Base-by-base conservation (phyloP, 2,888 invertebrate species). In the Icerya purchasi region DNA sequence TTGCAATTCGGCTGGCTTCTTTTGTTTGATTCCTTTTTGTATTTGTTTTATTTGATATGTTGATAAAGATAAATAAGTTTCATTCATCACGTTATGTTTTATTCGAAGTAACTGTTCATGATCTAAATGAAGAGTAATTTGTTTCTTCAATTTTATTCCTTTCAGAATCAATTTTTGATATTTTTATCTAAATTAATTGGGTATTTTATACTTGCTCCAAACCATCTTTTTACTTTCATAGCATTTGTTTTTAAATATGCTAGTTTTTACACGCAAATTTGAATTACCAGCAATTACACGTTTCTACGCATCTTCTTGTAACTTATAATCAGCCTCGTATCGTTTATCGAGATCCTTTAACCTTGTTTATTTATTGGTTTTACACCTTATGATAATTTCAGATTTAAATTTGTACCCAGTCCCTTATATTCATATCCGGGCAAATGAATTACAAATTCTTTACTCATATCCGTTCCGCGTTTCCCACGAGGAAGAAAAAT, bases 171-270 rank as follows among this genome's bases (percentile, higher is more conserved):
- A 36, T 36, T 36, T 36, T 36, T 36, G n/a, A n/a, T n/a, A n/a
- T n/a, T n/a, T n/a, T n/a, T n/a, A n/a, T n/a, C n/a, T n/a, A n/a
- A n/a, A n/a, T n/a, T 36, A 36, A 36, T 8, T 36, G 36, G 56
- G 19, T 56, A 24, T 56, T 22, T 53, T 49, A 58, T 19, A 19
- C 59, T 59, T 21, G 52, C 56, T 55, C 61, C 61, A 8, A 61
- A 18, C 22, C 18, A 24, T 59, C 8, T n/a, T 60, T 61, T 61
- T n/a, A n/a, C 50, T 54, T 61, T 61, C 61, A 61, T 62, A 50
- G 58, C 36, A 21, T 54, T 58, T 24, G 59, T 56, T 25, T 51
- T 56, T 22, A 25, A 23, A 23, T 51, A 55, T 8, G 62, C 61
- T 22, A 53, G 50, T 22, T 22, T 55, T 53, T 58, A 62, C 62